phyloP scores from a whole-genome alignment of 35 echinoderm and acorn worm species.

The Acanthaster planci region DNA sequence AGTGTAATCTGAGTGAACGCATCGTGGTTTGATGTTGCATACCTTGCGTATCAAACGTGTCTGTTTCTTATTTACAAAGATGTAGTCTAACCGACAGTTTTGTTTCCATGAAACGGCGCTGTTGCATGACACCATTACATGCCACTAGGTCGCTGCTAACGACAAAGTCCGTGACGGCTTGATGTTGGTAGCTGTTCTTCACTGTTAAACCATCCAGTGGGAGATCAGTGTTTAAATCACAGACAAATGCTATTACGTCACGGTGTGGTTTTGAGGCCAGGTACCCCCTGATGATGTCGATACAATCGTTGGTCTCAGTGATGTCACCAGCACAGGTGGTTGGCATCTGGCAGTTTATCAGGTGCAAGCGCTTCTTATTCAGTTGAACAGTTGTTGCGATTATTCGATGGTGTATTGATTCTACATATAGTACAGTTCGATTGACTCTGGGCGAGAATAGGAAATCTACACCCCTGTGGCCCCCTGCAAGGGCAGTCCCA shows the following conservation, averaged over 20 bases:
- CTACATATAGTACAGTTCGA: conserved; percentile 8
- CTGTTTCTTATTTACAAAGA: no score
- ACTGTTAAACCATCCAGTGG: background rate
- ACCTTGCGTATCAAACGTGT: no score
- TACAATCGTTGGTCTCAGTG: background rate
- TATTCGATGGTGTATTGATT: conserved; percentile 18
- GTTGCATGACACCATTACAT: conserved; percentile 18
- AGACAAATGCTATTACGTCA: background rate
- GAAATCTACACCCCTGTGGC: conserved; percentile 26
- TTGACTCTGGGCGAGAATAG: conserved; percentile 15
- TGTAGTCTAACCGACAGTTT: background rate
- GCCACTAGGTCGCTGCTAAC: conserved; percentile 16
- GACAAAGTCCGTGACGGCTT: conserved; percentile 14
- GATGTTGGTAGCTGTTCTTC: conserved; percentile 23
- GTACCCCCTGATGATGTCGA: no score
- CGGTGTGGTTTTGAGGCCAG: conserved; percentile 8
- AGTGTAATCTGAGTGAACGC: no score
- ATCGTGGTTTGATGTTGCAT: no score
- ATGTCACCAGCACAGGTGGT: background rate
- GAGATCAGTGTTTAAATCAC: conserved; percentile 24
- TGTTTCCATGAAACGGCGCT: background rate
- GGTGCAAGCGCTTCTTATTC: background rate
- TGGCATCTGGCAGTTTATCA: background rate
- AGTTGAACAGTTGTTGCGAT: background rate
- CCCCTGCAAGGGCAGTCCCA: conserved; percentile 22